Conservation (phyloP, 2,113 vertebrate species). For the Emberiza fucata region DNA sequence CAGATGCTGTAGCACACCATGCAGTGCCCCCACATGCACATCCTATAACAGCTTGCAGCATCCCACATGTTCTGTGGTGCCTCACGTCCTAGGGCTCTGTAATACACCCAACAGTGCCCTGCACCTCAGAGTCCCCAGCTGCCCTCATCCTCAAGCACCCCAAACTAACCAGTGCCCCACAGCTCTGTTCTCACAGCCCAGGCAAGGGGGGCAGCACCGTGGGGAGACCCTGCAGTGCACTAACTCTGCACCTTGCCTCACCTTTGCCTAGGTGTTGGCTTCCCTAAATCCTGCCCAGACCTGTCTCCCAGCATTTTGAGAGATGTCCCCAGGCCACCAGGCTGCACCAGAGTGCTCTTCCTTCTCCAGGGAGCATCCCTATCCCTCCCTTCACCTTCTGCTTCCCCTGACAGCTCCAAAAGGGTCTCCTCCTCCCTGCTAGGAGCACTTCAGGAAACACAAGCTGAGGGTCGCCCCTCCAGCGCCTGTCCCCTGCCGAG, state of each 20-base stretch:
- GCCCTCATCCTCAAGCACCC: not conserved
- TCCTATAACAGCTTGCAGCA: not conserved
- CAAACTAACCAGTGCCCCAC: not conserved
- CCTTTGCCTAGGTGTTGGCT: not conserved
- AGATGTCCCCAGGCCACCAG: not conserved
- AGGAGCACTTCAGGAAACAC: too few relatives aligned
- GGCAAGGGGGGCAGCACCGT: accelerated
- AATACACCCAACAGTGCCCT: not conserved
- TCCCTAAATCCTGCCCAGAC: not conserved
- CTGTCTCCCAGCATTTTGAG: not conserved
- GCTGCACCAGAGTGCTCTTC: not conserved
- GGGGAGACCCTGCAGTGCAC: accelerated
- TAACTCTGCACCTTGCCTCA: not conserved
- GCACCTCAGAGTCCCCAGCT: not conserved
- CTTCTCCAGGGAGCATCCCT: not conserved
- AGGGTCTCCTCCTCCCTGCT: too few relatives aligned
- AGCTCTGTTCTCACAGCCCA: not conserved
- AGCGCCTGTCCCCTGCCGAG: not conserved
- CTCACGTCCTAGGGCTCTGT: accelerated
- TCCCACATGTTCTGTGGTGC: accelerated
- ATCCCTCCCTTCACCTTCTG: not conserved
- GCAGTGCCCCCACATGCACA: accelerated
- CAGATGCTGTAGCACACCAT: not conserved
- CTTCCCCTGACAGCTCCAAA: not conserved
- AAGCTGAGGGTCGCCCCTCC: not conserved